Conservation (phyloP, 2,113 vertebrate species). For the Apteryx mantelli region DNA sequence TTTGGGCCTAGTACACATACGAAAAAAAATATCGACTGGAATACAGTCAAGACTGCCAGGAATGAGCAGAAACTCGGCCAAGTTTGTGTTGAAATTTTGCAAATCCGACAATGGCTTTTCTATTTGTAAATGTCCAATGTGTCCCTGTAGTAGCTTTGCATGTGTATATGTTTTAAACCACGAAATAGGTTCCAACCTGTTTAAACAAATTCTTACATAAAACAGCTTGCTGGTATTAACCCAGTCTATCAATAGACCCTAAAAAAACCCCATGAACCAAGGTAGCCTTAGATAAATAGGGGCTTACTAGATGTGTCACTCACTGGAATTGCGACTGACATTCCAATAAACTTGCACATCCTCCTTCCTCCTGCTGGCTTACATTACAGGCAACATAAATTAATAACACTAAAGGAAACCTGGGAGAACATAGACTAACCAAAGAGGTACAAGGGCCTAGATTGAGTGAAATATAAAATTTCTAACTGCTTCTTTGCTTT, state of each 20-base stretch:
- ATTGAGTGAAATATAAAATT: not conserved
- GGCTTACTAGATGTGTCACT: not conserved
- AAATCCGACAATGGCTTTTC: not conserved
- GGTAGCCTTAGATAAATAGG: not conserved
- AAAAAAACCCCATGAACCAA: fast-evolving
- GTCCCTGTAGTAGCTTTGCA: not conserved
- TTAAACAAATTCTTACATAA: not conserved
- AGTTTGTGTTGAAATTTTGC: not conserved
- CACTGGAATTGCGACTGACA: not conserved
- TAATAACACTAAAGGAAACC: not conserved
- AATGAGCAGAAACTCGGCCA: not conserved
- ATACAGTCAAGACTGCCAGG: not conserved
- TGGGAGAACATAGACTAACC: not conserved
- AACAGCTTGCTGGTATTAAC: not conserved
- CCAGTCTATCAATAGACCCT: not conserved
- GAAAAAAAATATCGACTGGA: not conserved
- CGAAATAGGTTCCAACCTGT: not conserved
- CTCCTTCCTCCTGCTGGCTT: not conserved
- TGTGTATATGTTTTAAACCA: not conserved
- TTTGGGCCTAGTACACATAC: not conserved
- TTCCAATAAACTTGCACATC: not conserved
- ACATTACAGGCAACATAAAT: not conserved
- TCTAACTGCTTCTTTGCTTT: not conserved
- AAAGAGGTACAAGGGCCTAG: fast-evolving
- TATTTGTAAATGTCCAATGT: not conserved